phyloP scores from a whole-genome alignment of 2,797 vertebrate genomes.

The Gila robusta region DNA sequence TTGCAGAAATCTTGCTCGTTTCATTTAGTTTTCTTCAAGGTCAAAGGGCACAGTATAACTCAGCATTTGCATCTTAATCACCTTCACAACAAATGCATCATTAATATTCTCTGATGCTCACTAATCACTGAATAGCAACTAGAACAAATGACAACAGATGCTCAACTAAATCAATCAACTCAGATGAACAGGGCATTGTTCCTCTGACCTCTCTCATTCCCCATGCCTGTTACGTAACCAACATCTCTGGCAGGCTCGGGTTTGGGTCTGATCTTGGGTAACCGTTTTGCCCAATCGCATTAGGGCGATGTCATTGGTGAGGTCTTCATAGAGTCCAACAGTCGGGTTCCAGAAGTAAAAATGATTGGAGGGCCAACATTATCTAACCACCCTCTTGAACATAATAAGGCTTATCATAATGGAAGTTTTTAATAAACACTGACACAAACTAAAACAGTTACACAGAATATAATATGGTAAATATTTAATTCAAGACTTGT shows the following conservation, averaged over 20 bases:
- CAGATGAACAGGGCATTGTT: constrained; percentile 12
- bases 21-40: background rate
- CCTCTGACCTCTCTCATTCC: constrained; percentile 76
- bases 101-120: constrained; percentile 4
- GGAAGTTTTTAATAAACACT: background rate
- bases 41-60: background rate
- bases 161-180: constrained; percentile 13
- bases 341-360: background rate
- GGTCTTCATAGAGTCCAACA: constrained; percentile 5
- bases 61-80: background rate
- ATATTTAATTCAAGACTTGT: background rate
- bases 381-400: background rate
- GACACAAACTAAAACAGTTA: background rate
- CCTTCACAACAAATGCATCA: background rate
- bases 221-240: constrained; percentile 79
- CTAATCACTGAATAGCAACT: constrained; percentile 7
- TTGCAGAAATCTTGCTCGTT: background rate
- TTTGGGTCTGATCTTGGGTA: constrained; percentile 74
- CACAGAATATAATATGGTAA: background rate
- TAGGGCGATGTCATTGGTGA: constrained; percentile 65
- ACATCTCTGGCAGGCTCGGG: constrained; percentile 58
- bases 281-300: constrained; percentile 74
- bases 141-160: constrained; percentile 13
- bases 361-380: background rate
- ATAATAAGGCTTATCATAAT: background rate